These are phyloP conservation scores for Schizaphis graminum DNA, from an alignment of 2,888 invertebrate genomes.

Conservation along the genomic window DNA sequence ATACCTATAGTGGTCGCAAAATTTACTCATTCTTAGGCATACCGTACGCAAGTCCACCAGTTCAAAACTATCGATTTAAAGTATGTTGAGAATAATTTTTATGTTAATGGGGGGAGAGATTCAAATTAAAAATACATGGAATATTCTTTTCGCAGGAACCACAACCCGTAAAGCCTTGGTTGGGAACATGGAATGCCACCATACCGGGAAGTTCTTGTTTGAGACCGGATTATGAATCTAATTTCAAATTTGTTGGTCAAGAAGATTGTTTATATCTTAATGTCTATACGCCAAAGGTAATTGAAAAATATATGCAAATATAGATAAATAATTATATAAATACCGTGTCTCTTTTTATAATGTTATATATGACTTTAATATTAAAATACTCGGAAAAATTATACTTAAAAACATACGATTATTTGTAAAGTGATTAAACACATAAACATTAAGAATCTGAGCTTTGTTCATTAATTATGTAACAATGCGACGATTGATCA, in stretches of 20 bases:
- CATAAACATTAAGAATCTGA: not conserved
- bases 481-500: not conserved
- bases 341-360: too few relatives aligned
- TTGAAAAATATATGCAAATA: not conserved
- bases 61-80: slow-evolving; percentile 68
- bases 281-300: slow-evolving; percentile 76
- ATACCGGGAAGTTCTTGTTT: slow-evolving; percentile 75
- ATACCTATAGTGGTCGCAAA: slow-evolving; percentile 57
- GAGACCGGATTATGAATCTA: slow-evolving; percentile 75
- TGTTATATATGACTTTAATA: too few relatives aligned
- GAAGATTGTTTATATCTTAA: slow-evolving; percentile 81
- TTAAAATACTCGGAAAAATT: not conserved
- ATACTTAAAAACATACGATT: not conserved
- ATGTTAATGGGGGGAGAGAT: not conserved
- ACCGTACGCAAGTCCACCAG: slow-evolving; percentile 68
- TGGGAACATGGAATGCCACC: slow-evolving; percentile 79
- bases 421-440: not conserved
- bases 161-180: slow-evolving; percentile 76
- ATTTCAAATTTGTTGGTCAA: slow-evolving; percentile 72
- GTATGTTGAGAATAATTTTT: slow-evolving; percentile 61
- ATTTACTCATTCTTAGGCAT: slow-evolving; percentile 68
- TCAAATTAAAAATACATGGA: not conserved
- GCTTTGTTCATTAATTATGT: not conserved
- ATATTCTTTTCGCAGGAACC: slow-evolving; percentile 72
- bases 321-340: not conserved